Evolutionary conservation across 1,140 invertebrate species (phyloP).

Genomic region (Brachionus calyciflorus): DNA sequence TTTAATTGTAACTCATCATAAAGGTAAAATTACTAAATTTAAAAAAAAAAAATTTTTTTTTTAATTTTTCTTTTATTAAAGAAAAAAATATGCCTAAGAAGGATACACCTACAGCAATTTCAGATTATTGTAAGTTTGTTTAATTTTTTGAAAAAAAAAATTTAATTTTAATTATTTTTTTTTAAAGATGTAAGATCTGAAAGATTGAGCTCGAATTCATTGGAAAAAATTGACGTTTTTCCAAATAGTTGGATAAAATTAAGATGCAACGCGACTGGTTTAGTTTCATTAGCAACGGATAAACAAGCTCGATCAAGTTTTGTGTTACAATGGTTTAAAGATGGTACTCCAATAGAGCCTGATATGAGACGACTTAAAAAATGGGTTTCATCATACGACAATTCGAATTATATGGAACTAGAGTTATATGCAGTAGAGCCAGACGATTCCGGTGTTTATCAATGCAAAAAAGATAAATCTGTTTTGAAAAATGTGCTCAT

Average conservation of each 20-base stretch:
- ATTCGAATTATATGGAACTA: constrained; percentile 27
- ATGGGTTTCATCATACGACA: constrained; percentile 44
- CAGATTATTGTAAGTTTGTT: too few species aligned
- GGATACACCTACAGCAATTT: too few species aligned
- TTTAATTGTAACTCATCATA: neutral
- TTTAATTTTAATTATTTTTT: neutral
- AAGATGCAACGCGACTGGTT: constrained; percentile 13
- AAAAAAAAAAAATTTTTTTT: neutral
- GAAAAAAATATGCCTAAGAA: neutral
- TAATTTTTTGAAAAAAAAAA: too few species aligned
- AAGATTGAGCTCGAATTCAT: neutral
- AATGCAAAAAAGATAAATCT: constrained; percentile 25
- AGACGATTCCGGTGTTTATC: constrained; percentile 37
- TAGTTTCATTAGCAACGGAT: neutral
- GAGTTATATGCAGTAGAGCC: constrained; percentile 25
- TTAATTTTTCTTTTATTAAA: neutral
- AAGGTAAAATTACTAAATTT: constrained; percentile 7
- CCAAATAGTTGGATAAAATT: constrained; percentile 41
- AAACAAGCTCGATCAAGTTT: constrained; percentile 1
- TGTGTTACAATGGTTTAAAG: constrained; percentile 34
- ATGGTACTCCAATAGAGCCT: constrained; percentile 15
- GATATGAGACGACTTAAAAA: constrained; percentile 42
- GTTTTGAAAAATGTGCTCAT: constrained; percentile 36
- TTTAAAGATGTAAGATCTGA: neutral
- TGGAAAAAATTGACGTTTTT: constrained; percentile 27